These are phyloP conservation scores for Polyploca ridens DNA, from an alignment of 2,888 invertebrate species.

Conservation along the genomic window DNA sequence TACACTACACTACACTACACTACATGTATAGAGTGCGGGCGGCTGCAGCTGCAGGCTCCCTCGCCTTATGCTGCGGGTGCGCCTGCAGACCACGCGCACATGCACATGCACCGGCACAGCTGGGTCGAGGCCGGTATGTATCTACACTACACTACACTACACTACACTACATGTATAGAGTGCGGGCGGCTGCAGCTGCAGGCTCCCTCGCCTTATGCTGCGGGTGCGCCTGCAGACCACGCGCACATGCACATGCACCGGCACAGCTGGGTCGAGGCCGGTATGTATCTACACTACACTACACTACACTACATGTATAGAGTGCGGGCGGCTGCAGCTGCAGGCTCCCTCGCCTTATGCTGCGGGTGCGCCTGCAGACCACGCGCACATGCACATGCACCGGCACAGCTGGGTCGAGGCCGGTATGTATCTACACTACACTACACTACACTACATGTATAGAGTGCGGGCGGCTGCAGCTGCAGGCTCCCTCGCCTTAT, in stretches of 20 bases:
- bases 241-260: too few species aligned
- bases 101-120: too few species aligned
- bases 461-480: conserved; percentile 86
- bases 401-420: conserved; percentile 92
- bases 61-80: conserved; percentile 81
- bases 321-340: conserved; percentile 85
- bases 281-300: too few species aligned
- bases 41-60: conserved; percentile 81
- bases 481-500: conserved; percentile 85
- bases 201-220: conserved; percentile 85
- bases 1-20: too few species aligned
- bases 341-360: conserved; percentile 85
- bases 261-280: too few species aligned
- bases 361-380: conserved; percentile 46
- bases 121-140: too few species aligned
- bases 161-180: too few species aligned
- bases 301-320: conserved; percentile 75
- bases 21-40: conserved; percentile 88
- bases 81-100: too few species aligned
- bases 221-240: background rate
- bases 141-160: too few species aligned
- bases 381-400: conserved; percentile 76
- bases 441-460: conserved; percentile 65
- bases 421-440: conserved; percentile 37
- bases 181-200: conserved; percentile 83